phyloP scores from a whole-genome alignment of 2,113 vertebrate genomes.

The Lontra canadensis region DNA sequence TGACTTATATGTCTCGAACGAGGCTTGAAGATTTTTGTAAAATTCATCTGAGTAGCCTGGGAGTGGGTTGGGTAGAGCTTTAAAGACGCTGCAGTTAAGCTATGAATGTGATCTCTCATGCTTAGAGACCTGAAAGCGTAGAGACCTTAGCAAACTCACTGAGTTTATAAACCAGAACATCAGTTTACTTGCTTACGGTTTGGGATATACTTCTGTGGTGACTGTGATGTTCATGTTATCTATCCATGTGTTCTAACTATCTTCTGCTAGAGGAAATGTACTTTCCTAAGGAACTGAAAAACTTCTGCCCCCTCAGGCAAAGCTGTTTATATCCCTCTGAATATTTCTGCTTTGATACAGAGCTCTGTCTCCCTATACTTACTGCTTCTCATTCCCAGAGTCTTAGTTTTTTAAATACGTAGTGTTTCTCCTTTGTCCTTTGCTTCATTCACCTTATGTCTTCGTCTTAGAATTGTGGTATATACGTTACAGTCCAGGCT shows the following conservation, averaged over 20 bases:
- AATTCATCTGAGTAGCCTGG: neutral
- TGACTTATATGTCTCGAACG: neutral
- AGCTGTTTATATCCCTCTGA: neutral
- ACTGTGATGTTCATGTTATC: neutral
- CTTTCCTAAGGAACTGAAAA: neutral
- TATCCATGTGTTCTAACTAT: neutral
- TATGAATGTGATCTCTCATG: neutral
- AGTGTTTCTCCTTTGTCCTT: neutral
- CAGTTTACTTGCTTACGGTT: neutral
- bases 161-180: neutral
- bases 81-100: neutral
- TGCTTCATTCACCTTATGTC: neutral
- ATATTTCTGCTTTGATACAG: neutral
- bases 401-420: neutral
- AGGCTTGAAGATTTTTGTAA: neutral
- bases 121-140: neutral
- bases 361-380: neutral
- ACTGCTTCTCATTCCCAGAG: neutral
- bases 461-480: neutral
- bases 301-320: neutral
- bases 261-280: neutral
- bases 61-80: neutral
- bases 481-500: neutral
- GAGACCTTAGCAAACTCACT: neutral
- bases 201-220: neutral